phyloP scores from a whole-genome alignment of 2,888 invertebrate genomes.

The Pristionchus japonicus region DNA sequence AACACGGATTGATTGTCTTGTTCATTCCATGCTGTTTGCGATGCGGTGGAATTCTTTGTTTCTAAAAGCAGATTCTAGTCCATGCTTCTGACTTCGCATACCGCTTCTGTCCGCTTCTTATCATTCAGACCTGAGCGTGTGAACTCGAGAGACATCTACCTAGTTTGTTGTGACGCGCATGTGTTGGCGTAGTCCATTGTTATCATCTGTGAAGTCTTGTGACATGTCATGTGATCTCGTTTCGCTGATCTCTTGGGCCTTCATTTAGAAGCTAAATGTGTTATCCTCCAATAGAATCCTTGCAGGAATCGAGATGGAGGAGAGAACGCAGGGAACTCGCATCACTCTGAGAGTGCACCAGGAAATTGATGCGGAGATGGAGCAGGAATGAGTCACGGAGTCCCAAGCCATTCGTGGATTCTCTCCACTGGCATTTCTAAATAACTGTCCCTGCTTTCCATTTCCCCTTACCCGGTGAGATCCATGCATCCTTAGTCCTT shows the following conservation, averaged over 20 bases:
- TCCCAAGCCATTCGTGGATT: too few species aligned
- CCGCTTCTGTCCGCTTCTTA: not conserved
- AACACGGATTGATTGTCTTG: too few species aligned
- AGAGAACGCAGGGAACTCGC: not conserved
- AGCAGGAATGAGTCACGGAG: not conserved
- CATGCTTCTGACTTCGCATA: too few species aligned
- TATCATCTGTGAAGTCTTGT: too few species aligned
- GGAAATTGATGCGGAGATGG: not conserved
- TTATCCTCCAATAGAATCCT: not conserved
- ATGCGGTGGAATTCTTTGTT: too few species aligned
- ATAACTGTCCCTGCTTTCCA: too few species aligned
- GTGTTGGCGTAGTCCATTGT: not conserved
- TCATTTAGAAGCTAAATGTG: not conserved
- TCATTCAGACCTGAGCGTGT: too few species aligned
- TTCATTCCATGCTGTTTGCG: too few species aligned
- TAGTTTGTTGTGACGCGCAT: too few species aligned
- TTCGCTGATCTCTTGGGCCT: not conserved
- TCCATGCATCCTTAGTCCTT: too few species aligned
- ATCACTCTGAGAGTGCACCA: not conserved
- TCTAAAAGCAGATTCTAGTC: too few species aligned
- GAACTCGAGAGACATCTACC: too few species aligned
- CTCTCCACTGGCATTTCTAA: not conserved
- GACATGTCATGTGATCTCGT: not conserved
- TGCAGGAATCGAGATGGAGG: not conserved
- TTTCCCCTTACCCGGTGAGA: not conserved